Base-by-base conservation (phyloP, 2,113 vertebrate species). In the Paraplagusia blochii region DNA sequence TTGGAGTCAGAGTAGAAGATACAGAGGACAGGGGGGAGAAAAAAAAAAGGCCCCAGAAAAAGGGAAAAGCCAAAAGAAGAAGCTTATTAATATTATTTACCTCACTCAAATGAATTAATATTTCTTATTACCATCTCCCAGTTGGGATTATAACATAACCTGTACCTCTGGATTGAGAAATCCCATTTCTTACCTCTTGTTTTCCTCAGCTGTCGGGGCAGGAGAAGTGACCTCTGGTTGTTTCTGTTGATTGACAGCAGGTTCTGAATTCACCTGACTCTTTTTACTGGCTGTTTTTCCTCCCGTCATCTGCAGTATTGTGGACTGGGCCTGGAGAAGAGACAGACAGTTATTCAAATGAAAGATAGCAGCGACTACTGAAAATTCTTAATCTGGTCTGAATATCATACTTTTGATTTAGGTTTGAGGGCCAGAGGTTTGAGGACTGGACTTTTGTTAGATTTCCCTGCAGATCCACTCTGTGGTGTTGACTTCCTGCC, bases 381-480 rank as follows among this genome's bases (percentile, higher is more conserved):
- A 2, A 2, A 2, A 3, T 2, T 33, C 15, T 13, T 45, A 8
- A 39, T 39, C 2, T 18, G 16, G 9, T 1, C 22, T 29, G 17
- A 13, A 9, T 0, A 4, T 0, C 6, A 72, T 87, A 95, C 95
- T 88, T 96, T 98, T n/a, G 88, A 77, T 76, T 92, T 97, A 17
- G 94, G 74, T 57, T 89, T 93, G 52, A 93, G 94, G 18, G 84
- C 86, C 67, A 98, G 89, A 34, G 97, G 97, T 50, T 95, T 98
- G 72, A 99, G 92, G 56, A 95, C 82, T 0, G 85, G 80, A n/a
- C 81, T 58, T 69, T 88, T 95, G 74, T 74, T 83, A 34, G 84
- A 85, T 72, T 87, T 93, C 39, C 40, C 82, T 12, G 79, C 50
- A 42, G 87, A 80, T 19, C 69, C 74, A 29, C 53, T 40, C 36